Percentiles rank a stretch among this genome's conserved stretches.
Evolutionary conservation across 2,888 invertebrate genomes (phyloP).

Genomic region (Nymphalis polychloros): DNA sequence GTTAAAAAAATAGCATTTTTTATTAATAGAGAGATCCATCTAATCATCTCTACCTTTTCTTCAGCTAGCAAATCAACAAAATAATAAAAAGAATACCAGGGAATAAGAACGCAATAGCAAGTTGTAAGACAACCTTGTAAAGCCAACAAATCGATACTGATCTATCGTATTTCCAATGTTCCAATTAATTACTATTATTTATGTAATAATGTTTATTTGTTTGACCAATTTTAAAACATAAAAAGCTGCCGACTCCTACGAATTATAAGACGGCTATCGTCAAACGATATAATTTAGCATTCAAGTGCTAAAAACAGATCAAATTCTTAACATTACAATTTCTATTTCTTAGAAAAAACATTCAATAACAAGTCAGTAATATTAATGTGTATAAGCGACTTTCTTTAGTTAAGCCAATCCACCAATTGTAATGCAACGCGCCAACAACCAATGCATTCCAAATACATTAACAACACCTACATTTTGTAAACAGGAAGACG

Average conservation of each 20-base stretch:
- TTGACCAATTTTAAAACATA: too few relatives aligned
- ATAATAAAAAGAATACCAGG: conserved; percentile 11
- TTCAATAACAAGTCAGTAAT: neutral
- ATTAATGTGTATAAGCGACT: conserved; percentile 11
- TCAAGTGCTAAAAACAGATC: conserved; percentile 9
- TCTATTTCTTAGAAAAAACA: conserved; percentile 23
- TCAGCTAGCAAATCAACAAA: conserved; percentile 1
- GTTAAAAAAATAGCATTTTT: too few relatives aligned
- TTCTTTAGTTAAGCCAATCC: conserved; percentile 12
- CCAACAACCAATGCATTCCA: conserved; percentile 32
- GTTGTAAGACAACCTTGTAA: conserved; percentile 24
- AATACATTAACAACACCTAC: conserved; percentile 32
- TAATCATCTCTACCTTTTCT: too few relatives aligned
- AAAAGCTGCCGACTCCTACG: neutral
- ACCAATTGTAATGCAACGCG: conserved; percentile 33
- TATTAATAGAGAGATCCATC: too few relatives aligned
- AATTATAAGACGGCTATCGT: neutral
- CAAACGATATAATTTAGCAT: conserved; percentile 2
- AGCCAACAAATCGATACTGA: conserved; percentile 25
- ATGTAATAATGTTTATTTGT: neutral
- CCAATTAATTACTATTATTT: neutral
- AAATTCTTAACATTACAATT: neutral
- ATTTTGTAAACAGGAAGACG: conserved; percentile 34
- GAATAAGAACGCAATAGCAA: conserved; percentile 11
- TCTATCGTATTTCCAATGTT: conserved; percentile 17